A percentile compares a stretch with the other conserved stretches of the same genome.
These are phyloP conservation scores for Urocynchramus pylzowi DNA, from an alignment of 2,113 vertebrate species.

Conservation along the genomic window DNA sequence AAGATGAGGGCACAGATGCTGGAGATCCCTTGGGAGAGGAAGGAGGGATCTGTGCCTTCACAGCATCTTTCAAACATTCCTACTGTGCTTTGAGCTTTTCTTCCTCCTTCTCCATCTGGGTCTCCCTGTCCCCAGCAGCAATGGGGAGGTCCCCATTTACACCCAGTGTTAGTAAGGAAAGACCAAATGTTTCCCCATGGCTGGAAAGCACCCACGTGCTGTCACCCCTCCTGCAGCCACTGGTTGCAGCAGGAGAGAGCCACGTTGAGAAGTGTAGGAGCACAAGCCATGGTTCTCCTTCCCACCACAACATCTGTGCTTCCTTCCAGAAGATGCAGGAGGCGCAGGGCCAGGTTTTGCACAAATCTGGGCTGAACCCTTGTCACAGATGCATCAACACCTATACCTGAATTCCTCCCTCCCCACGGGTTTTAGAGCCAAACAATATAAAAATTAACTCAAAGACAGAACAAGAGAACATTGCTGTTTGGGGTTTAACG, in stretches of 20 bases:
- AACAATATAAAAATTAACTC: background rate
- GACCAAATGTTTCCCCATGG: fast-evolving
- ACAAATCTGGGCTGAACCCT: background rate
- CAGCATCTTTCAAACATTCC: background rate
- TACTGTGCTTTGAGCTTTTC: background rate
- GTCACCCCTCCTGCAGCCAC: background rate
- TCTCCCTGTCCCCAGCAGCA: background rate
- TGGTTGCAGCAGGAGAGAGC: background rate
- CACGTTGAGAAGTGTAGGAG: fast-evolving
- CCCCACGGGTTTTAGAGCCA: background rate
- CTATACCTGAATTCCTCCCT: background rate
- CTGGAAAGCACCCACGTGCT: background rate
- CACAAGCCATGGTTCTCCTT: background rate
- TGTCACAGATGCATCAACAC: background rate
- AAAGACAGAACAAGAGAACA: background rate
- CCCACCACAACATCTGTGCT: background rate
- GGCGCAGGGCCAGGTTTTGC: background rate
- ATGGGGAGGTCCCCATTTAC: background rate
- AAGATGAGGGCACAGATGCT: background rate
- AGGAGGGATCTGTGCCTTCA: background rate
- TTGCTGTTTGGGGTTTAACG: background rate
- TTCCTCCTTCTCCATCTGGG: background rate
- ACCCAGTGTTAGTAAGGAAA: fast-evolving
- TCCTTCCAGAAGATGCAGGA: background rate
- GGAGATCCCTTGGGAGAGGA: background rate